A percentile compares a stretch with the other conserved stretches of the same genome.
Evolutionary conservation across 2,888 invertebrate genomes (phyloP).

Genomic region (Apomyelois bistriatella): DNA sequence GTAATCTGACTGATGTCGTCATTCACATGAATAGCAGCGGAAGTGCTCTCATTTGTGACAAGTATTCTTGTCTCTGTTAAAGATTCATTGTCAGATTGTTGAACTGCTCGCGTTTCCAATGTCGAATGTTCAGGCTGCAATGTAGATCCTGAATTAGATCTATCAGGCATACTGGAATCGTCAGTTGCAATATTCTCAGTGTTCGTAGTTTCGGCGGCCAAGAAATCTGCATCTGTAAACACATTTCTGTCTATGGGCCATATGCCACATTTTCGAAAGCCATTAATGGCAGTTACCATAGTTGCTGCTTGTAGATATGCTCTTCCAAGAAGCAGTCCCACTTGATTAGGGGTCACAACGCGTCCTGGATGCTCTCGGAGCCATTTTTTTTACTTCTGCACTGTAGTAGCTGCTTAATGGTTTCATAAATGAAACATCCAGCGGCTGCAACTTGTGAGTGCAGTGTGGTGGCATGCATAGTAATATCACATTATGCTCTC

Average conservation of each 20-base stretch:
- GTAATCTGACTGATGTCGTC: neutral
- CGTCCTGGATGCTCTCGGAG: constrained; percentile 31
- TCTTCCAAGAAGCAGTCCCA: constrained; percentile 26
- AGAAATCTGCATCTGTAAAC: constrained; percentile 23
- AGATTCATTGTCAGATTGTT: neutral
- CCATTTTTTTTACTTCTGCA: constrained; percentile 28
- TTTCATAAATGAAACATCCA: constrained; percentile 32
- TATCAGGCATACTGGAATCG: neutral
- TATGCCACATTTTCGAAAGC: constrained; percentile 24
- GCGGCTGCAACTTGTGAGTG: constrained; percentile 36
- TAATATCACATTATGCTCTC: constrained; percentile 24
- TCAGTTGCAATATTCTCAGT: neutral
- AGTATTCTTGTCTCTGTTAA: neutral
- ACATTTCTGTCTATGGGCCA: constrained; percentile 19
- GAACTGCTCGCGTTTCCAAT: neutral
- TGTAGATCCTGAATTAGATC: neutral
- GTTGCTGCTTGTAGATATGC: constrained; percentile 31
- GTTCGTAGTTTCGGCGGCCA: constrained; percentile 20
- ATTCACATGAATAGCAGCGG: neutral
- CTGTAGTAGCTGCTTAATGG: constrained; percentile 32
- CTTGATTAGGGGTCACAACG: constrained; percentile 30
- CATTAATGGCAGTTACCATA: constrained; percentile 23
- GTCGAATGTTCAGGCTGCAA: neutral
- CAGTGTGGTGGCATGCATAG: constrained; percentile 41
- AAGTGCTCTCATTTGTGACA: neutral